These are phyloP conservation scores for Euclidia mi DNA, from an alignment of 2,888 invertebrate genomes.

Conservation along the genomic window DNA sequence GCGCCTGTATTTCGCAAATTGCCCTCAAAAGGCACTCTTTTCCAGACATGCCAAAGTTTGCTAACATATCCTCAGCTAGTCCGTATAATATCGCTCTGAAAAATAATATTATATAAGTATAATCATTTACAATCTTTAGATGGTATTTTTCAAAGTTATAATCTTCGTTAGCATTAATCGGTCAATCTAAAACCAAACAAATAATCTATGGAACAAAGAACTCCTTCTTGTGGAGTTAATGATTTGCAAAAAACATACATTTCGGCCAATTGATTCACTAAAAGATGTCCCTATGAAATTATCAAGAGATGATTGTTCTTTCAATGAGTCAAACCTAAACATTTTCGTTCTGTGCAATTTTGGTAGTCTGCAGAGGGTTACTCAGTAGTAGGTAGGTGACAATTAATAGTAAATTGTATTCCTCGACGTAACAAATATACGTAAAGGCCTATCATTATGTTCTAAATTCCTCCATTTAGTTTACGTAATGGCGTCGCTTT, in stretches of 20 bases:
- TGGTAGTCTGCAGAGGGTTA: no score
- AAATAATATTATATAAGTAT: no score
- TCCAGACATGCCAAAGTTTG: conserved; percentile 95
- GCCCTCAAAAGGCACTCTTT: conserved; percentile 95
- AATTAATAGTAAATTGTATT: no score
- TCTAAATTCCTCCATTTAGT: conserved; percentile 25
- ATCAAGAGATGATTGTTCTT: no score
- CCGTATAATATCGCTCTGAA: conserved; percentile 93
- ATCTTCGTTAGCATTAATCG: background rate
- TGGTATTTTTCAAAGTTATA: background rate
- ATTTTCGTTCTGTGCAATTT: no score
- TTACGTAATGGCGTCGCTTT: conserved; percentile 62
- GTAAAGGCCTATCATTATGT: background rate
- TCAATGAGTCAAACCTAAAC: no score
- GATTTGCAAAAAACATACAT: conserved; percentile 15
- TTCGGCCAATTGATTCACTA: background rate
- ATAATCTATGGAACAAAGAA: conserved; percentile 24
- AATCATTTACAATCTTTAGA: background rate
- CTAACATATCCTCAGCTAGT: conserved; percentile 94
- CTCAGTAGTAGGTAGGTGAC: background rate
- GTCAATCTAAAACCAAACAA: conserved; percentile 9
- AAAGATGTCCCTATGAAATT: conserved; percentile 12
- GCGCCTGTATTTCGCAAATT: conserved; percentile 96
- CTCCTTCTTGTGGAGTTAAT: background rate
- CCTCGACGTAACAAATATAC: no score